Evolutionary conservation across 2,113 vertebrate species (phyloP).

Genomic region (Geococcyx californianus): DNA sequence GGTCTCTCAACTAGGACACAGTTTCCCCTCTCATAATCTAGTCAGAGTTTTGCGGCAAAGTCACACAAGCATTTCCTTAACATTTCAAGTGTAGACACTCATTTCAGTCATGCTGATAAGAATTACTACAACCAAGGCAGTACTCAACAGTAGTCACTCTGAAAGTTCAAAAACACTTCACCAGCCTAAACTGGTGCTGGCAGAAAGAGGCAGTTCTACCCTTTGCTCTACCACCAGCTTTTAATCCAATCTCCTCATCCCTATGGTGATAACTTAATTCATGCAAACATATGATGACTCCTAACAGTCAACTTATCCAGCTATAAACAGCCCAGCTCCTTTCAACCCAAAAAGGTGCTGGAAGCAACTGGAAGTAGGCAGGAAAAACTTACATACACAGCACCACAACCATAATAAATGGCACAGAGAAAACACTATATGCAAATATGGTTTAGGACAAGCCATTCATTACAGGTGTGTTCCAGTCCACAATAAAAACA

Average conservation of each 20-base stretch:
- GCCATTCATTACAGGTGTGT: not conserved
- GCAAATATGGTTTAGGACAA: not conserved
- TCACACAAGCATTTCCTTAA: not conserved
- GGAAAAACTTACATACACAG: not conserved
- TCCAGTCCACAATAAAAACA: not conserved
- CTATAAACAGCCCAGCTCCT: not conserved
- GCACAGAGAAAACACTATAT: not conserved
- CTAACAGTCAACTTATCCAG: not conserved
- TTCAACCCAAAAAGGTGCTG: not conserved
- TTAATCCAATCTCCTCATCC: not conserved
- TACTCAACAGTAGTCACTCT: not conserved
- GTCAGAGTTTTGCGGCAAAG: not conserved
- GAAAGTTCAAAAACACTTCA: not conserved
- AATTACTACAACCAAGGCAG: not conserved
- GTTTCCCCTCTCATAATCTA: not conserved
- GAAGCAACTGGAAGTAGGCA: not conserved
- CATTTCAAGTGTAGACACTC: not conserved
- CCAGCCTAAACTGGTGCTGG: not conserved
- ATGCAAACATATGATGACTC: not conserved
- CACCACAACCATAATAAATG: not conserved
- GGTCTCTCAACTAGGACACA: not conserved
- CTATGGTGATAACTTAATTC: not conserved
- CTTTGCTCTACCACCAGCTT: not conserved
- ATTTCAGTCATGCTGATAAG: not conserved
- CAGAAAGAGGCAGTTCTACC: not conserved